Evolutionary conservation across 2,113 vertebrate genomes (phyloP).

Genomic region (Pangasianodon hypophthalmus): DNA sequence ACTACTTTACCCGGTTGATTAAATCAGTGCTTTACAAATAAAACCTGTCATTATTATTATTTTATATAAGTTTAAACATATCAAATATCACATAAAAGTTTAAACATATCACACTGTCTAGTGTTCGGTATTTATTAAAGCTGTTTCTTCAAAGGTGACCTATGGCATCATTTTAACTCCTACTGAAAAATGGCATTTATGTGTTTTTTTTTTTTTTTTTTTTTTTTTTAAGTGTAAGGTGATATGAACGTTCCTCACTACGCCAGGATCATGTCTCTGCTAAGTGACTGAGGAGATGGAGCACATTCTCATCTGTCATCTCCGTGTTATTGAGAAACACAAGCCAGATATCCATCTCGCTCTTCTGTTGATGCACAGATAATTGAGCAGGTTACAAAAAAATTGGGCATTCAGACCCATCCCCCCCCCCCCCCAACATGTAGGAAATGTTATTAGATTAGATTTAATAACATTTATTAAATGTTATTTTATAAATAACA

Average conservation of each 20-base stretch:
- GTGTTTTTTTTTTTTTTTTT: not conserved
- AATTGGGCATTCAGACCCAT: no score
- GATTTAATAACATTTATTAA: no score
- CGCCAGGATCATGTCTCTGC: not conserved
- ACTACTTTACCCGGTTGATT: no score
- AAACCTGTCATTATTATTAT: no score
- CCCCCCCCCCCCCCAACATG: no score
- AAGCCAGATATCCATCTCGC: not conserved
- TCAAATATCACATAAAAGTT: not conserved
- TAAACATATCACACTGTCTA: not conserved
- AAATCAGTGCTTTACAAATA: no score
- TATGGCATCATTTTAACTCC: not conserved
- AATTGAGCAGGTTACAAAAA: not conserved
- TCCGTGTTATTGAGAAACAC: slow-evolving; percentile 15
- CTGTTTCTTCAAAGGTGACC: not conserved
- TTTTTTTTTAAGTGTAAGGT: not conserved
- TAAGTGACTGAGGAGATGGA: slow-evolving; percentile 12
- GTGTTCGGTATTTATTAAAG: not conserved
- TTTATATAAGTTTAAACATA: no score
- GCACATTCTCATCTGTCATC: slow-evolving; percentile 21
- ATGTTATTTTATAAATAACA: no score
- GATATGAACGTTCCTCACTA: not conserved
- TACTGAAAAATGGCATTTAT: not conserved
- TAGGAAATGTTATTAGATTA: no score
- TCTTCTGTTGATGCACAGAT: not conserved